These are phyloP conservation scores for Mesembrinibis cayennensis DNA, from an alignment of 2,113 vertebrate species.

Conservation along the genomic window DNA sequence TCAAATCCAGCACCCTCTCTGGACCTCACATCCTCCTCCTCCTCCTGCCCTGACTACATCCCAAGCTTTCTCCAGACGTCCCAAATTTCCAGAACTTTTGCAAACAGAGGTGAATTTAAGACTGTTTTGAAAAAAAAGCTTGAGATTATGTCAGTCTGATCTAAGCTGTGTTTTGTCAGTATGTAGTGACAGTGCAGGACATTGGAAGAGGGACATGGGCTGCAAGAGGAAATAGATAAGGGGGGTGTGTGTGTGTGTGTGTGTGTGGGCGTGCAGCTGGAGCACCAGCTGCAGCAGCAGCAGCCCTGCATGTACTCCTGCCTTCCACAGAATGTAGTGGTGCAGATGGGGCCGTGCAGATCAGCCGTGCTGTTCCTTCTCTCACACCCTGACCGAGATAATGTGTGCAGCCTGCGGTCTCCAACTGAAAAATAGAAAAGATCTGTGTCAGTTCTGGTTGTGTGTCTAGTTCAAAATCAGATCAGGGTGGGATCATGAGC, in stretches of 20 bases:
- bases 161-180: not conserved
- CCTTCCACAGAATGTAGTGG: not conserved
- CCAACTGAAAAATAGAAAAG: not conserved
- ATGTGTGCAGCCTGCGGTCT: not conserved
- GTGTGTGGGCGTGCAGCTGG: not conserved
- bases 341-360: not conserved
- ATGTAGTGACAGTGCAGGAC: not conserved
- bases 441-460: not conserved
- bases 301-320: not conserved
- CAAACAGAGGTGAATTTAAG: not conserved
- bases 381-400: not conserved
- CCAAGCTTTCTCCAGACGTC: not conserved
- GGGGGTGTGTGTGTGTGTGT: too few species aligned
- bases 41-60: not conserved
- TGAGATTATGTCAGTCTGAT: not conserved
- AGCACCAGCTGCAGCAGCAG: not conserved
- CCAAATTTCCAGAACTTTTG: not conserved
- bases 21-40: not conserved
- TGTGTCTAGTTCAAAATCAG: not conserved
- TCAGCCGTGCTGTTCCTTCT: not conserved
- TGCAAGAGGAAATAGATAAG: not conserved
- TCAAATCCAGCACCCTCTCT: not conserved
- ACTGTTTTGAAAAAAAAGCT: not conserved
- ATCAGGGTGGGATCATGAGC: not conserved
- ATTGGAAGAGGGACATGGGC: rapidly evolving